Conservation (phyloP, 2,797 vertebrate genomes). For the Microcaecilia unicolor region DNA sequence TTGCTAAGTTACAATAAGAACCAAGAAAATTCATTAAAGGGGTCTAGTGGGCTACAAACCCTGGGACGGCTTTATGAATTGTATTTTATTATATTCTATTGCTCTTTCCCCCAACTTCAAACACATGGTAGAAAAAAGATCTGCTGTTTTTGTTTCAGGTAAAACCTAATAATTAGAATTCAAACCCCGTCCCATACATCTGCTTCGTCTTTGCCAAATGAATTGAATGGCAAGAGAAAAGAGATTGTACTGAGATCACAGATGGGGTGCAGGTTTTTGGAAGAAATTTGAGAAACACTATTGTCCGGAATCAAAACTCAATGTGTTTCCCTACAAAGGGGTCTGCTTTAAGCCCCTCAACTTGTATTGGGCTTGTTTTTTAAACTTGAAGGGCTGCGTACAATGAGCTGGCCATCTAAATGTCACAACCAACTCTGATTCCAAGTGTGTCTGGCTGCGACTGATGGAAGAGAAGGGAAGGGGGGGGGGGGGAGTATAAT, state of each 20-base stretch:
- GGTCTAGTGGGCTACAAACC: slow-evolving; percentile 38
- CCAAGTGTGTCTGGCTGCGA: slow-evolving; percentile 55
- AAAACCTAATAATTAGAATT: slow-evolving; percentile 80
- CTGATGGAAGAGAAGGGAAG: slow-evolving; percentile 39
- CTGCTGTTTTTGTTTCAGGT: slow-evolving; percentile 59
- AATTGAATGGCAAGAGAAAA: slow-evolving; percentile 70
- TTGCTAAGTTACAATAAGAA: slow-evolving; percentile 19
- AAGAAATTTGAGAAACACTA: slow-evolving; percentile 96
- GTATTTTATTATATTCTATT: slow-evolving; percentile 45
- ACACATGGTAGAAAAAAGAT: slow-evolving; percentile 46
- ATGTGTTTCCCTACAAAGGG: slow-evolving; percentile 79
- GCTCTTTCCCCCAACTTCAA: slow-evolving; percentile 43
- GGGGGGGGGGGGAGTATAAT: slow-evolving; percentile 29
- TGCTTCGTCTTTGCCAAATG: slow-evolving; percentile 78
- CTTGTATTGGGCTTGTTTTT: slow-evolving; percentile 93
- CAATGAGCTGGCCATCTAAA: slow-evolving; percentile 82
- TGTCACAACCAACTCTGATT: slow-evolving; percentile 72
- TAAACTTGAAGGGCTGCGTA: slow-evolving; percentile 88
- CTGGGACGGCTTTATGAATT: slow-evolving; percentile 42
- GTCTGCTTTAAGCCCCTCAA: slow-evolving; percentile 79
- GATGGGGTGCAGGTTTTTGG: slow-evolving; percentile 93
- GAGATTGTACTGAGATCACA: slow-evolving; percentile 91
- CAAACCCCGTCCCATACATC: slow-evolving; percentile 81
- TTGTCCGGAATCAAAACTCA: slow-evolving; percentile 96
- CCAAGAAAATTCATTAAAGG: slow-evolving; percentile 36